Evolutionary conservation across 2,888 invertebrate species (phyloP), one percentile per base, ranked within the genome.

Genomic region (Autographa pulchrina): DNA sequence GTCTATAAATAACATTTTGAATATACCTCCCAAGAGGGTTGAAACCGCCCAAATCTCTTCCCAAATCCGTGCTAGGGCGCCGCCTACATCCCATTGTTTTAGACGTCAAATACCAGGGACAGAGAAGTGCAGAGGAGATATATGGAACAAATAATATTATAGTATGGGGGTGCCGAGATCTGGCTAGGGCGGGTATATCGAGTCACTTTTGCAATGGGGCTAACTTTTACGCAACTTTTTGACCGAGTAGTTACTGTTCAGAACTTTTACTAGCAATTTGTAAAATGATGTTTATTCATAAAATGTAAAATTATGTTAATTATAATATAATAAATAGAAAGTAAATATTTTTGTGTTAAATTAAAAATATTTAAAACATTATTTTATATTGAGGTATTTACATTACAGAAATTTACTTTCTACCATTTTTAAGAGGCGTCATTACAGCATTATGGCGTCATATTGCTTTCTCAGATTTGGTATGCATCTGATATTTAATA

Each of bases 41-140:
- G 71, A 78, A 83, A 81, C 89, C 89, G 88, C 90, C 89, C 89
- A 85, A 85, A 84, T 73, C n/a, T 60, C 56, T 65, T 60, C 14
- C 67, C 31, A 62, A 75, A 74, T 70, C 65, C 60, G 64, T 66
- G 80, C 70, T 86, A 88, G 90, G 89, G 91, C 91, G 92, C 93
- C 95, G 92, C 95, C 94, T 94, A 93, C 93, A 91, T 88, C 88
- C 92, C 90, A 95, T 94, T 95, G 94, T 94, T 94, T 88, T 84
- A 88, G 85, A 91, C 89, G 89, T 87, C 82, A 80, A 77, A 75
- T 90, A 94, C 93, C 87, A 95, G 96, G 94, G 85, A 77, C 62
- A 60, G 84, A 94, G 85, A 83, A 92, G 70, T 78, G 65, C 68
- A 72, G 62, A 91, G 85, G 91, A 92, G 92, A 56, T 70, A 62